Percentiles rank a stretch among this genome's conserved stretches.
Evolutionary conservation across 1,140 invertebrate genomes (phyloP).

Genomic region (Polyergus mexicanus): DNA sequence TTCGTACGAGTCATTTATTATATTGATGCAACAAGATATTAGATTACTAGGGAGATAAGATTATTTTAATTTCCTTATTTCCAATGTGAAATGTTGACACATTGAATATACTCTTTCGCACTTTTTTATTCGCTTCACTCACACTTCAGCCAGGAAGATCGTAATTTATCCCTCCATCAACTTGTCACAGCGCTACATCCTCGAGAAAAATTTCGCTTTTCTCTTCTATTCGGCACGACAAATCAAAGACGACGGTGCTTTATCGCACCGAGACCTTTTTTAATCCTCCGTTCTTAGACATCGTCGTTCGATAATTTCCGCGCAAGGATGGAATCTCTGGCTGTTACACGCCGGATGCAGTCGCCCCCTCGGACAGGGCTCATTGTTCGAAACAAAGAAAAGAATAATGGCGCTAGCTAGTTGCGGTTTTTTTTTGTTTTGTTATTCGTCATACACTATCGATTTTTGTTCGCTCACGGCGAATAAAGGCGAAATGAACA

Average conservation of each 20-base stretch:
- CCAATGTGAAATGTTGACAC: conserved; percentile 5
- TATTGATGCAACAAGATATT: neutral
- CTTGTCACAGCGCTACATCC: conserved; percentile 40
- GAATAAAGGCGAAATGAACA: conserved; percentile 4
- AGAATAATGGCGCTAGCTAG: conserved; percentile 63
- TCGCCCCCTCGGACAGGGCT: conserved; percentile 5
- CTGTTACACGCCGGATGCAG: conserved; percentile 67
- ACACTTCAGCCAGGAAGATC: neutral
- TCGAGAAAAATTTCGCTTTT: conserved; percentile 25
- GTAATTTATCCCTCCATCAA: conserved; percentile 1
- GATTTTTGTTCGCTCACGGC: conserved; percentile 59
- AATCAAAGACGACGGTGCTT: conserved; percentile 58
- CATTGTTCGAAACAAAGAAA: conserved; percentile 71
- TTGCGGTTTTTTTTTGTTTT: conserved; percentile 17
- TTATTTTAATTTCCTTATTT: neutral
- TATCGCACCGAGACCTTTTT: conserved; percentile 51
- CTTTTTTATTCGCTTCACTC: neutral
- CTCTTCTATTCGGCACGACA: neutral
- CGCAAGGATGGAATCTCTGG: conserved; percentile 64
- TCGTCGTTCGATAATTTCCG: conserved; percentile 77
- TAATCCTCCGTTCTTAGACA: conserved; percentile 35
- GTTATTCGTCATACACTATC: conserved; percentile 57
- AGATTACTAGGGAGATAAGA: neutral
- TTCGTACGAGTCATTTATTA: neutral
- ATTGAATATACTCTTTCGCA: neutral